Evolutionary conservation across 2,888 invertebrate genomes (phyloP).

Genomic region (Lasioglossum malachurum): DNA sequence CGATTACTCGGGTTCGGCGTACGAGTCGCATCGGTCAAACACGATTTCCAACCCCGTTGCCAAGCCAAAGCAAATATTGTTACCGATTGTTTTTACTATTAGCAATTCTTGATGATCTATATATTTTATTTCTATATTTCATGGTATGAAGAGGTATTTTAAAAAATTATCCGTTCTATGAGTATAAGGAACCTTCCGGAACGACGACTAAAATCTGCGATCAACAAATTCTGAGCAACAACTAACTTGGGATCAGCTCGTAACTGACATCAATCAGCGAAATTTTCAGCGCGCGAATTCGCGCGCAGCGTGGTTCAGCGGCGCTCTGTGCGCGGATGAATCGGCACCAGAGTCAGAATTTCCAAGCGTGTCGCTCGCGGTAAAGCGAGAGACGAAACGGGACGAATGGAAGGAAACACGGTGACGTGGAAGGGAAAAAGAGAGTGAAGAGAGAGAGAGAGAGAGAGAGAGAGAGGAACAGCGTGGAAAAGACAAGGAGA

Average conservation of each 20-base stretch:
- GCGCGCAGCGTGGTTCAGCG: constrained; percentile 55
- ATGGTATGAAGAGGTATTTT: too few species aligned
- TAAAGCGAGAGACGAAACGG: constrained; percentile 9
- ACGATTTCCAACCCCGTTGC: constrained; percentile 8
- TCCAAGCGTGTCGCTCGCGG: constrained; percentile 74
- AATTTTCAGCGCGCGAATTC: constrained; percentile 73
- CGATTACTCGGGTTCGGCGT: constrained; percentile 73
- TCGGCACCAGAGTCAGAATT: constrained; percentile 73
- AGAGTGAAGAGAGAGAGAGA: constrained; percentile 27
- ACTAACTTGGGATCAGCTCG: neutral
- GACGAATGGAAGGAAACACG: constrained; percentile 6
- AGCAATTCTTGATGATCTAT: neutral
- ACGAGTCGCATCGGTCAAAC: constrained; percentile 73
- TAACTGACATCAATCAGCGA: constrained; percentile 38
- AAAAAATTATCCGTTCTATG: neutral
- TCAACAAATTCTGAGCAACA: neutral
- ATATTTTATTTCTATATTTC: too few species aligned
- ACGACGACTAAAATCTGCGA: neutral
- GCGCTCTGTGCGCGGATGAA: constrained; percentile 58
- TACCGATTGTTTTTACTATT: neutral
- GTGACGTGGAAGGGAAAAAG: constrained; percentile 16
- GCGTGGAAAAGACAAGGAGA: constrained; percentile 17
- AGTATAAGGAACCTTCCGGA: neutral
- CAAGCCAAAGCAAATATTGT: neutral
- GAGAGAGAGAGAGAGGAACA: constrained; percentile 30